A percentile compares a stretch with the other conserved stretches of the same genome.
Conservation (phyloP, 2,888 invertebrate genomes). For the Busseola fusca region DNA sequence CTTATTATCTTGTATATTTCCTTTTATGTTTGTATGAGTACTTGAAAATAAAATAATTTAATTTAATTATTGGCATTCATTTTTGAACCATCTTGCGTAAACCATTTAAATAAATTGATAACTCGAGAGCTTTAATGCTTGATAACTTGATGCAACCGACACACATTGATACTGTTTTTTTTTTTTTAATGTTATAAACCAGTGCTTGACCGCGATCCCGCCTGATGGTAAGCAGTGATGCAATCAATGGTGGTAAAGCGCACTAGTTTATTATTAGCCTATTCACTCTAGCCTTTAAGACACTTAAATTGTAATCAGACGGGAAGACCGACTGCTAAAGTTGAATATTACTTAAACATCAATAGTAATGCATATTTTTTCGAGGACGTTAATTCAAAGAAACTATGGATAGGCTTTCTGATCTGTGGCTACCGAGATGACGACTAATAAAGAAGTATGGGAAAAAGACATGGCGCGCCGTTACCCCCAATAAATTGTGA, state of each 20-base stretch:
- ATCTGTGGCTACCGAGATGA: neutral
- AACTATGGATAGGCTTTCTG: neutral
- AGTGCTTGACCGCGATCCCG: too few relatives aligned
- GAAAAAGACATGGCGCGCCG: neutral
- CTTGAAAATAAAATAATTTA: too few relatives aligned
- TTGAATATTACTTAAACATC: neutral
- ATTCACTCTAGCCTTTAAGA: too few relatives aligned
- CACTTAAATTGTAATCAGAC: too few relatives aligned
- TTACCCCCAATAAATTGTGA: neutral
- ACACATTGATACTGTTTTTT: neutral
- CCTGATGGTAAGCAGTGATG: too few relatives aligned
- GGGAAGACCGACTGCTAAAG: too few relatives aligned
- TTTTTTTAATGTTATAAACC: too few relatives aligned
- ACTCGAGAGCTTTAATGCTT: neutral
- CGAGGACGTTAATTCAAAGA: neutral
- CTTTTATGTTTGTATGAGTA: too few relatives aligned
- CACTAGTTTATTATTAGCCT: too few relatives aligned
- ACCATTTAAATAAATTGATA: neutral
- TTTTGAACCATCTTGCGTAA: neutral
- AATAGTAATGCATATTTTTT: neutral
- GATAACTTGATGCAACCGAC: constrained; percentile 15
- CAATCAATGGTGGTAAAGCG: too few relatives aligned
- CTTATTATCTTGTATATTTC: too few relatives aligned
- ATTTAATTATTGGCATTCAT: neutral
- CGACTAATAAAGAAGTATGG: neutral